phyloP scores from a whole-genome alignment of 2,888 invertebrate species.

The Agrilus biguttatus region DNA sequence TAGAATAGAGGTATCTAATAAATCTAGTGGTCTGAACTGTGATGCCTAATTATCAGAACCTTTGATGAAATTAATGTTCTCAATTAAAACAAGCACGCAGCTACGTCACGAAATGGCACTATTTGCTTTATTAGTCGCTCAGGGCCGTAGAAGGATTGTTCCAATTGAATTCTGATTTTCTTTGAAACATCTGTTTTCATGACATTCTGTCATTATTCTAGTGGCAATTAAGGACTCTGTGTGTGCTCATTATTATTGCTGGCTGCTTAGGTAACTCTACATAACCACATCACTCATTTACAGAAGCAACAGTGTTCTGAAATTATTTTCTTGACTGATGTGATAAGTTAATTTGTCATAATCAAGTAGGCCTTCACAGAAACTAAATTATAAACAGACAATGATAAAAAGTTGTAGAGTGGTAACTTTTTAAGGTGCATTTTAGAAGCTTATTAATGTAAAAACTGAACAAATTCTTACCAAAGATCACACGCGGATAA shows the following conservation, averaged over 20 bases:
- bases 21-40: neutral
- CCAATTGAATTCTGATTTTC: neutral
- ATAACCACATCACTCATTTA: neutral
- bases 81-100: conserved; percentile 9
- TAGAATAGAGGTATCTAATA: no score
- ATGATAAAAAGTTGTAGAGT: no score
- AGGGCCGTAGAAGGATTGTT: neutral
- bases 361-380: neutral
- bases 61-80: conserved; percentile 10
- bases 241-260: no score
- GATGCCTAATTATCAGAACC: conserved; percentile 7
- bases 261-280: no score
- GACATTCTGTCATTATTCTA: no score
- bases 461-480: no score
- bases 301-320: neutral
- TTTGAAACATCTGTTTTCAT: neutral
- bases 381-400: no score
- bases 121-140: neutral
- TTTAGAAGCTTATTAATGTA: no score
- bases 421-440: no score
- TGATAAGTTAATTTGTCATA: neutral
- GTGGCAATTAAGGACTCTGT: no score
- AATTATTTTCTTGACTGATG: neutral
- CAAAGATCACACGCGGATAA: no score
- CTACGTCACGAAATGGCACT: conserved; percentile 6